Conservation (phyloP, 2,113 vertebrate genomes). For the Puffinus mauretanicus region DNA sequence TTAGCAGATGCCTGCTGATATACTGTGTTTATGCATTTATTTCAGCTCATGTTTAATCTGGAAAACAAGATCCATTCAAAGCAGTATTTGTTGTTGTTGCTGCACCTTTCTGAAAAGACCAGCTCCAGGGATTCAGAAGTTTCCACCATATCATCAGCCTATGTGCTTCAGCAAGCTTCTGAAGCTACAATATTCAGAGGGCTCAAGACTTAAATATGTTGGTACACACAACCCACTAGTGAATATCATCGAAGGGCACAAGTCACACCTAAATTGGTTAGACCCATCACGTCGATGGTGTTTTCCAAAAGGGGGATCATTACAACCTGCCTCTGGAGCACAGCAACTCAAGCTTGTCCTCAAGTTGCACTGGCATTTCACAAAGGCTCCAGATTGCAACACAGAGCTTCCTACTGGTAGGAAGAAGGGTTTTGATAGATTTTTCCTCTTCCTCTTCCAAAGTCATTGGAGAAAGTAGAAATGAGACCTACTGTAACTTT, state of each 20-base stretch:
- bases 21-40: background rate
- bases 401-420: background rate
- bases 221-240: background rate
- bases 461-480: background rate
- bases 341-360: background rate
- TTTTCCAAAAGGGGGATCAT: background rate
- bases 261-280: background rate
- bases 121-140: background rate
- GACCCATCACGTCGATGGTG: rapidly evolving
- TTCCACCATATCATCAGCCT: background rate
- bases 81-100: background rate
- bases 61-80: background rate
- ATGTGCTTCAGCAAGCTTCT: background rate
- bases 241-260: background rate
- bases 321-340: background rate
- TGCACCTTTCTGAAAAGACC: background rate
- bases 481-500: background rate
- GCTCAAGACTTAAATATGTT: background rate
- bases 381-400: background rate
- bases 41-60: background rate
- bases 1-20: background rate
- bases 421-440: background rate
- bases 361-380: background rate
- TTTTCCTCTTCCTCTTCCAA: background rate
- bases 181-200: background rate